Conservation (phyloP, 2,113 vertebrate genomes). For the Arizona elegans region DNA sequence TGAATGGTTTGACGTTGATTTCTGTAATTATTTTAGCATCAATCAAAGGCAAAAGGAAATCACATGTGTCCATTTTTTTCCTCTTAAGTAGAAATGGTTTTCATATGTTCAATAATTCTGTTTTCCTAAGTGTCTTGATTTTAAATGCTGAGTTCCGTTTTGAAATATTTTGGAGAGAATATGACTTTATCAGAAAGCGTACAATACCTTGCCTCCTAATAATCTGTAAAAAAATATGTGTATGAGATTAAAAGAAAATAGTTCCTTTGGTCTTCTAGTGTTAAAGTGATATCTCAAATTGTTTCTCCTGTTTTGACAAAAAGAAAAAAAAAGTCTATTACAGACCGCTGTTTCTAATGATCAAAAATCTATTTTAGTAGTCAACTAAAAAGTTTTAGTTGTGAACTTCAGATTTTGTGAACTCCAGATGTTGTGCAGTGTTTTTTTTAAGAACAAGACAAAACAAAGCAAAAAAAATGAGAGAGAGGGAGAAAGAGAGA, state of each 20-base stretch:
- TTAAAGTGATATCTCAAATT: constrained; percentile 91
- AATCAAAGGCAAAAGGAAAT: constrained; percentile 18
- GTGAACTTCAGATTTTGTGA: constrained; percentile 98
- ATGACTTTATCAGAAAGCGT: constrained; percentile 81
- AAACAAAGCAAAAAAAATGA: constrained; percentile 56
- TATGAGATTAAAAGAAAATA: constrained; percentile 85
- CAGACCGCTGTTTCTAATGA: constrained; percentile 91
- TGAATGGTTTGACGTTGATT: neutral
- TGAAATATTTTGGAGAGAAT: constrained; percentile 84
- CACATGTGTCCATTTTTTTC: constrained; percentile 17
- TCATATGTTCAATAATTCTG: constrained; percentile 54
- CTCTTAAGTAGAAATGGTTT: constrained; percentile 47
- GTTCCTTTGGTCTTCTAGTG: constrained; percentile 91
- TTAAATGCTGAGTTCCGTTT: constrained; percentile 68
- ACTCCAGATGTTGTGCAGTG: constrained; percentile 94
- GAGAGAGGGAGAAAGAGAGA: neutral
- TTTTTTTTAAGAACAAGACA: constrained; percentile 72
- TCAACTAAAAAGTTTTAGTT: constrained; percentile 94
- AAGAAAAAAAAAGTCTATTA: constrained; percentile 77
- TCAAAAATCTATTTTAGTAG: constrained; percentile 99
- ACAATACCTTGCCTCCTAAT: constrained; percentile 77
- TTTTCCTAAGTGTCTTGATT: constrained; percentile 64
- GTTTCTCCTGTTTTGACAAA: constrained; percentile 83
- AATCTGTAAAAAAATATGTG: constrained; percentile 87
- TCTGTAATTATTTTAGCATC: constrained; percentile 44